These are phyloP conservation scores for Lasioglossum albipes DNA, from an alignment of 1,140 invertebrate species.

Conservation along the genomic window DNA sequence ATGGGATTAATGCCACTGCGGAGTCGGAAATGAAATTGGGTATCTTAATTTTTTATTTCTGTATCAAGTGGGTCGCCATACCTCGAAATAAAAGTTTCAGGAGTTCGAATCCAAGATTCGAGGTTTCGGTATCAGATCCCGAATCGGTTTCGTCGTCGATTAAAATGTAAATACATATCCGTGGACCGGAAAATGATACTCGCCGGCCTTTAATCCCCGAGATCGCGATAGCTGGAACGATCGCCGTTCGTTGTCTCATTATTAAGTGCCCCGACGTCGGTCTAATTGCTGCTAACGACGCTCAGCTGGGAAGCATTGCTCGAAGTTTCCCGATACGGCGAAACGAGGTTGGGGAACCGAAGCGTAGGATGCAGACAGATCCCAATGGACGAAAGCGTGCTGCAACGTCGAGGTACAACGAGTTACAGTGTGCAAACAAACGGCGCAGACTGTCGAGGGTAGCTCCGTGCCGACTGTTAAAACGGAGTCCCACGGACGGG, in stretches of 20 bases:
- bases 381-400: slow-evolving; percentile 30
- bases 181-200: no score
- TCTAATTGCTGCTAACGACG: slow-evolving; percentile 33
- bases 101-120: no score
- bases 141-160: no score
- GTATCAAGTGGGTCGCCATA: no score
- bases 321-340: slow-evolving; percentile 31
- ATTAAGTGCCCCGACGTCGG: slow-evolving; percentile 4
- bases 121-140: no score
- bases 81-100: no score
- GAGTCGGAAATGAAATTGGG: no score
- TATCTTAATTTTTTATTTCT: no score
- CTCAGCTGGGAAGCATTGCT: slow-evolving; percentile 24
- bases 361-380: slow-evolving; percentile 12
- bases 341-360: slow-evolving; percentile 26
- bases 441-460: slow-evolving; percentile 18
- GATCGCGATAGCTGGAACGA: no score
- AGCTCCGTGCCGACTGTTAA: slow-evolving; percentile 31
- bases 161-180: background rate
- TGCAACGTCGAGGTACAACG: slow-evolving; percentile 7
- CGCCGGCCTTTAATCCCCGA: background rate
- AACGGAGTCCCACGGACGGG: slow-evolving; percentile 14
- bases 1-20: no score
- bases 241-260: background rate
- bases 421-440: slow-evolving; percentile 39